phyloP scores from a whole-genome alignment of 2,888 invertebrate genomes.

The Leucania comma region DNA sequence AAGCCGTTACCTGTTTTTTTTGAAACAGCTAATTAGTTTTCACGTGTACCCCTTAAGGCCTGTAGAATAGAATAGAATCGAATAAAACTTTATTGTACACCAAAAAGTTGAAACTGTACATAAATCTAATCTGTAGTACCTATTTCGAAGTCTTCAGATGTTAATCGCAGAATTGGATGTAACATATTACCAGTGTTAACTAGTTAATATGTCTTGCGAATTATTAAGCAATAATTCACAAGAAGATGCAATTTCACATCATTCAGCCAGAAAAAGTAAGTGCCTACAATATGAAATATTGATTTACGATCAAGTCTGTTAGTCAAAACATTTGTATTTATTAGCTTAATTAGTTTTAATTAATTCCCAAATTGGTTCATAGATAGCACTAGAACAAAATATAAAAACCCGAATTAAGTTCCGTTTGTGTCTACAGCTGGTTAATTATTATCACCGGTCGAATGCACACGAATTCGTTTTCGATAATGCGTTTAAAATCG shows the following conservation, averaged over 20 bases:
- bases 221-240: slow-evolving; percentile 2
- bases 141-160: not conserved
- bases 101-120: too few relatives aligned
- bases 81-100: too few relatives aligned
- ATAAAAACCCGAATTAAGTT: slow-evolving; percentile 42
- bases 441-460: slow-evolving; percentile 63
- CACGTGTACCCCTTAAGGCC: too few relatives aligned
- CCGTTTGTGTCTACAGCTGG: slow-evolving; percentile 44
- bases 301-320: slow-evolving; percentile 33
- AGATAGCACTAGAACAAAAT: slow-evolving; percentile 44
- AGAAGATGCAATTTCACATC: slow-evolving; percentile 11
- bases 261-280: not conserved
- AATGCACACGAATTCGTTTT: slow-evolving; percentile 63
- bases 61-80: too few relatives aligned
- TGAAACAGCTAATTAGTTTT: too few relatives aligned
- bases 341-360: slow-evolving; percentile 43
- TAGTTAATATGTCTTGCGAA: not conserved
- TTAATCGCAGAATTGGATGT: not conserved
- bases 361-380: slow-evolving; percentile 46
- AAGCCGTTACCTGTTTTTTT: too few relatives aligned
- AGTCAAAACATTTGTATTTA: slow-evolving; percentile 24
- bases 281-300: slow-evolving; percentile 13
- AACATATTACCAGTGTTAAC: not conserved
- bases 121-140: too few relatives aligned
- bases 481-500: slow-evolving; percentile 64